Evolutionary conservation across 2,888 invertebrate species (phyloP), one percentile per base, ranked within the genome.

Genomic region (Candidula unifasciata): DNA sequence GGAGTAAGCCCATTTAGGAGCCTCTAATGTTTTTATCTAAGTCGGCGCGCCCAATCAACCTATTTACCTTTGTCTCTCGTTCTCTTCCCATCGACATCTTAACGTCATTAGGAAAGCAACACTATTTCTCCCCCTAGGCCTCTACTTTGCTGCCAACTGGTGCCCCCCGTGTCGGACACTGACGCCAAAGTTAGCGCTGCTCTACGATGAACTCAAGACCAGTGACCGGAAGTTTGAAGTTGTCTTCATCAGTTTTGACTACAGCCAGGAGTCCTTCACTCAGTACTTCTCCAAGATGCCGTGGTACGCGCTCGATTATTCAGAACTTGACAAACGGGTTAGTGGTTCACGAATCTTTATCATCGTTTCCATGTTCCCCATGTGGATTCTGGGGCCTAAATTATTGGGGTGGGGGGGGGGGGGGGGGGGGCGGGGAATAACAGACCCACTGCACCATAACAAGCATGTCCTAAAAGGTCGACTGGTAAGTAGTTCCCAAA

Each of bases 281-380:
- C 57, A 80, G n/a, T 87, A 87, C 81, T 85, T 82, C 35, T 52
- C 80, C 13, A 76, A 84, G 24, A 87, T 87, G 87, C 87, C 87
- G 1, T 87, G 87, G 87, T 80, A 54, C 21, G 82, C 87, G 1
- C 64, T 84, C 10, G 83, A 76, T 60, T 87, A 76, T 33, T 35
- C 35, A n/a, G 71, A 85, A 13, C 27, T 37, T 5, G 78, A 85
- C 52, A 80, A 74, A 52, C 77, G 81, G 78, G 86, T 86, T 33
- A 83, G 83, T 54, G n/a, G 21, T 16, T 16, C 3, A 3, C 3
- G 27, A 57, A 6, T 6, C 44, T 44, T 3, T 44, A 44, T 44
- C 44, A 44, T 3, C 44, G 10, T 44, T 44, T 6, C 10, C 44
- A 44, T 44, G 44, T 44, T n/a, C n/a, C n/a, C n/a, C n/a, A n/a